These are phyloP conservation scores for Felis catus DNA, from an alignment of 2,113 vertebrate species.

Conservation along the genomic window DNA sequence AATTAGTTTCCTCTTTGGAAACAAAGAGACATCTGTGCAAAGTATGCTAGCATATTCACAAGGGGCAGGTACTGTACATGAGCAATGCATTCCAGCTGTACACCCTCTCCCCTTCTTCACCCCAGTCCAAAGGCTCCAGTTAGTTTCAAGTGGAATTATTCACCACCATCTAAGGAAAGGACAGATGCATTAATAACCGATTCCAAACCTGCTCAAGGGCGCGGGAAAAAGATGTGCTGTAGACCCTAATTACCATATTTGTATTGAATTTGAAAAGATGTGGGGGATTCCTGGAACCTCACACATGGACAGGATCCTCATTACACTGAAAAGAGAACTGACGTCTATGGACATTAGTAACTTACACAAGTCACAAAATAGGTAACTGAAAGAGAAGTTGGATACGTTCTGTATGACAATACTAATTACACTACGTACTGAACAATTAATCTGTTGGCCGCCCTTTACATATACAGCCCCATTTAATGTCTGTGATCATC, in stretches of 20 bases:
- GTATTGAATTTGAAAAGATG: not conserved
- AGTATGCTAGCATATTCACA: conserved; percentile 82
- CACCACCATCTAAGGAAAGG: conserved; percentile 73
- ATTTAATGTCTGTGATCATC: not conserved
- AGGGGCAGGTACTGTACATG: conserved; percentile 81
- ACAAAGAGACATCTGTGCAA: conserved; percentile 87
- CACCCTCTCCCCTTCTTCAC: conserved; percentile 10
- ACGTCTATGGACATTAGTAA: not conserved
- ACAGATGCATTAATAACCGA: conserved; percentile 80
- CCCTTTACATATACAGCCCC: not conserved
- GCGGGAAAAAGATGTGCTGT: not conserved
- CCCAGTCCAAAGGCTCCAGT: conserved; percentile 79
- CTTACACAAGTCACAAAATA: not conserved
- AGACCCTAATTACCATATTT: not conserved
- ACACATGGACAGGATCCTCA: not conserved
- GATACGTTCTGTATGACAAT: not conserved
- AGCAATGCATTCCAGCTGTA: conserved; percentile 82
- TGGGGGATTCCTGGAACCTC: not conserved
- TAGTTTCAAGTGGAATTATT: conserved; percentile 72
- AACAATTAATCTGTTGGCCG: not conserved
- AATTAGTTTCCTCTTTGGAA: conserved; percentile 84
- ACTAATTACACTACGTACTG: not conserved
- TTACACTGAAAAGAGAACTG: conserved; percentile 12
- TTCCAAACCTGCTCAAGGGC: conserved; percentile 68
- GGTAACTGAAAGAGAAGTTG: not conserved